Base-by-base conservation (phyloP, 2,113 vertebrate genomes). In the Cyrtonyx montezumae region DNA sequence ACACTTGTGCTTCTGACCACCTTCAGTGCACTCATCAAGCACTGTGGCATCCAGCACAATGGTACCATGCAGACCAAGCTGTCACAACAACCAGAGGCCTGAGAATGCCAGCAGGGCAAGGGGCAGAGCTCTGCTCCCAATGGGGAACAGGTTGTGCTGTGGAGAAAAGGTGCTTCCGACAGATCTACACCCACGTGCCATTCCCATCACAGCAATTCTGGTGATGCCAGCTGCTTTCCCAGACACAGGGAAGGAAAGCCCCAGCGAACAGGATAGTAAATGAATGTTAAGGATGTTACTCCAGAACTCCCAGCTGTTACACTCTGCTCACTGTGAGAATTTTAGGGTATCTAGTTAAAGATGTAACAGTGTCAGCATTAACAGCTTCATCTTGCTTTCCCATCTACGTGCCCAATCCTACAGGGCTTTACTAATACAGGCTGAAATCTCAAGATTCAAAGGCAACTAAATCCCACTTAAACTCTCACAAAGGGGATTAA, bases 291-390 rank as follows among this genome's bases (percentile, higher is more conserved):
- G 68, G 73, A 90, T 61, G 9, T 75, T 9, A 36, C 73, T 88
- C 42, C 76, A 28, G 1, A 73, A 37, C 65, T 87, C 67, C 84
- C 91, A 95, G 93, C 87, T 95, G 93, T 68, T 88, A 5, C 0
- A 23, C 23, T 26, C 51, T 53, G 56, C 63, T 4, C 0, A 0
- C 70, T 62, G 78, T 1, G 68, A 93, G 91, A 40, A 91, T 62
- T 51, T 46, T 77, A 83, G 87, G 88, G 76, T 42, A 32, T 45
- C 83, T 78, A 63, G 85, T 93, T 87, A 65, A 95, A 84, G 79
- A 87, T 3, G 18, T 30, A 75, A 74, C 65, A 12, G 18, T 30
- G 37, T 42, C 85, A 83, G 88, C 76, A 26, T 37, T 23, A 91
- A 71, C 3, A 34, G n/a, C 32, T 90, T 55, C 67, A 59, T 89